Percentiles rank a stretch among this genome's conserved stretches.
Evolutionary conservation across 2,888 invertebrate species (phyloP).

Genomic region (Cephus runcator): DNA sequence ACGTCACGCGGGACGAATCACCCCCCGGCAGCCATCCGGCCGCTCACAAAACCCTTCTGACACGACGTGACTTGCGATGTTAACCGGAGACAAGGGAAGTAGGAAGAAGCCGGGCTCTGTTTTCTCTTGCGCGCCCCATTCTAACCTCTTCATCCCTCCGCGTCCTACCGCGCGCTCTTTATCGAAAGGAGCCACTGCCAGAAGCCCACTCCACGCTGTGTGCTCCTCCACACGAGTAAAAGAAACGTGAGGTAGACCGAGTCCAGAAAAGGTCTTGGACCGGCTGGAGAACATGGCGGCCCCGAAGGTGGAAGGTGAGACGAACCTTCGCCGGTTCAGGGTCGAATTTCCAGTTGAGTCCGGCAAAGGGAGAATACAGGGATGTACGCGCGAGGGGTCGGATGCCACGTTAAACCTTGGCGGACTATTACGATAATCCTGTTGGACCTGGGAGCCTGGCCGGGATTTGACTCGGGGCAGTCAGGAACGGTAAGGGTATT

Average conservation of each 20-base stretch:
- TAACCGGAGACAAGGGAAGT: constrained; percentile 47
- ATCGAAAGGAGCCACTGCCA: background rate
- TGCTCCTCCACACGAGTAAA: background rate
- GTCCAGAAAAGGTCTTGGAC: background rate
- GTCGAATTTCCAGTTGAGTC: background rate
- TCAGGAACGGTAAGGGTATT: constrained; percentile 32
- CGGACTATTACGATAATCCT: constrained; percentile 61
- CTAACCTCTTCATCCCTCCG: background rate
- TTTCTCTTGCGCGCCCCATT: background rate
- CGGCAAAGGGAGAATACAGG: constrained; percentile 9
- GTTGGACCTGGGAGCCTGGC: constrained; percentile 51
- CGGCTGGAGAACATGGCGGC: background rate
- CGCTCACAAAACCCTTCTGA: constrained; percentile 56
- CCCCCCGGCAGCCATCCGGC: constrained; percentile 48
- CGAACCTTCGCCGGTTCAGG: background rate
- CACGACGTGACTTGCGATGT: constrained; percentile 58
- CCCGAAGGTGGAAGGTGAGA: background rate
- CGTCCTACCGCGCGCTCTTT: background rate
- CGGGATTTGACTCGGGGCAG: constrained; percentile 49
- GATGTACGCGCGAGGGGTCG: constrained; percentile 24
- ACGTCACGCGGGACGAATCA: constrained; percentile 56
- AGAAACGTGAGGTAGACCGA: background rate
- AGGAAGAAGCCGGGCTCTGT: constrained; percentile 22
- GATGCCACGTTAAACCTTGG: constrained; percentile 52
- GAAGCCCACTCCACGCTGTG: background rate